Evolutionary conservation across 64 coral and sea anemone genomes (phyloP), one percentile per base, ranked within the genome.

Genomic region (Pocillopora damicornis): DNA sequence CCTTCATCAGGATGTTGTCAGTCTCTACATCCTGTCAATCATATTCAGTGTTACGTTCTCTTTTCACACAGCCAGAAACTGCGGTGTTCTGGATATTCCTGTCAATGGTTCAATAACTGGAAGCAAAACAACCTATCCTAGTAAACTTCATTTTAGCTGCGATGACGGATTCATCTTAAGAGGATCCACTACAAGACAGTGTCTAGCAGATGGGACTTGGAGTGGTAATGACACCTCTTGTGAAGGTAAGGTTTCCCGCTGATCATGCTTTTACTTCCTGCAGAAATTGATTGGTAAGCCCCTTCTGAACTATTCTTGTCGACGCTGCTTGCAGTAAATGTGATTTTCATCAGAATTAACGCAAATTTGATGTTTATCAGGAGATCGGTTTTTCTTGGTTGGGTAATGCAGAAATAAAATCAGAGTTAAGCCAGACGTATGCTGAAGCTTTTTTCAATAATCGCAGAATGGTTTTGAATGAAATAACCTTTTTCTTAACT

Each of bases 141-240:
- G 87, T 38, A 75, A 63, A 78, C 62, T 82, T 35, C 63, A 23
- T 61, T 90, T 90, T 69, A 57, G 36, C 6, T 94, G 91, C 60
- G 86, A 93, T 26, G 58, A 83, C 18, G 91, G 91, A 23, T 71
- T 71, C 9, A n/a, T 71, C 22, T 6, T 71, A 10, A 71, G 10
- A 2, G 67, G 91, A 11, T 76, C 91, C 20, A 22, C 68, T 0
- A 13, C 68, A 17, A 87, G 86, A 11, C 60, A 36, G 1, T 94
- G 92, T 42, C 87, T 37, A 36, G 17, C 76, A 9, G 85, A 73
- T 74, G 81, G 82, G 10, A 51, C 17, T 25, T 94, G 92, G 92
- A 90, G 79, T 81, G 79, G 76, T 11, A 59, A 5, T 13, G 15
- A 22, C 9, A 59, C 76, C 1, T 25, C 38, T 11, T 79, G 76